Base-by-base conservation (phyloP, 1,140 invertebrate genomes). In the Cydia strobilella region DNA sequence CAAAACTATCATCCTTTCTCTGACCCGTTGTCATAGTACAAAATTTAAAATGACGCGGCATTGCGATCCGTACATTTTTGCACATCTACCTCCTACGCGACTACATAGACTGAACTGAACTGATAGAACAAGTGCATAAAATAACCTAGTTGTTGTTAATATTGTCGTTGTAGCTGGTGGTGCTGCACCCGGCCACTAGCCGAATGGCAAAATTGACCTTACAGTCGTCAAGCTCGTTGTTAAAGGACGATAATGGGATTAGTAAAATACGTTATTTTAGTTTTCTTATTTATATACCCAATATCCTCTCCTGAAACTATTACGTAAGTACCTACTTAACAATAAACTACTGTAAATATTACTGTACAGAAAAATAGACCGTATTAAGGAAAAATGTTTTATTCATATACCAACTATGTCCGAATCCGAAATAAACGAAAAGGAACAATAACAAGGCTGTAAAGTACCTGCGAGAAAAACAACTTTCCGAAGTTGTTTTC, bases 151-250 rank as follows among this genome's bases (percentile, higher is more conserved):
- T 59, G 5, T 54, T 9, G 6, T 59, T 59, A 10, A 59, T 23
- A 10, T 10, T 59, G n/a, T 23, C 9, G 7, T 12, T 59, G 9
- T 10, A 0, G 20, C 54, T 23, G n/a, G n/a, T 2, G n/a, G n/a
- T 9, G 54, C 7, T n/a, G 54, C 54, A 7, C 20, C 20, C 20
- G 54, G 13, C 27, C 6, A n/a, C 31, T 35, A 9, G 31, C 3
- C 31, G 35, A 69, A 69, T 35, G 31, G 15, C 27, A 39, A 69
- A 39, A 69, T 69, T 69, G 65, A 69, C 65, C 65, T 31, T 15
- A n/a, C 25, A 27, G 63, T 66, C 25, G 63, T 66, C 25, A 66
- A 66, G 15, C 63, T 66, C 27, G 23, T 25, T 13, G 63, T n/a
- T 66, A 15, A 12, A 3, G n/a, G n/a, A 7, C 15, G 48, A n/a